These are phyloP conservation scores for Cherax destructor DNA, from an alignment of 1,140 invertebrate species.

Conservation along the genomic window DNA sequence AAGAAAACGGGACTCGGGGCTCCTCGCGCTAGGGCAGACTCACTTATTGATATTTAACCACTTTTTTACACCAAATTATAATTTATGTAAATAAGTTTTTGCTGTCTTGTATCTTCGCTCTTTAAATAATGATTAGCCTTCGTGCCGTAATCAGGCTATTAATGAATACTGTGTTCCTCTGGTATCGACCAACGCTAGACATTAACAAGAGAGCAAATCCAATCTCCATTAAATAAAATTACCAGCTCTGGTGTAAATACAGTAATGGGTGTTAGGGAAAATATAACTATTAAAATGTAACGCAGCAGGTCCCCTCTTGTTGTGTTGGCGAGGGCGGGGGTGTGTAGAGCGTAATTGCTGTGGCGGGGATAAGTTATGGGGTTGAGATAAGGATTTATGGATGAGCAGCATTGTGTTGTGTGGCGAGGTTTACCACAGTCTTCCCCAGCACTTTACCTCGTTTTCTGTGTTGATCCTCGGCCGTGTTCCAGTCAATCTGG, in stretches of 20 bases:
- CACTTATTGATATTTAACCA: background rate
- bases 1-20: slow-evolving; percentile 28
- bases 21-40: background rate
- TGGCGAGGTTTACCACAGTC: background rate
- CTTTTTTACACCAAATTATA: background rate
- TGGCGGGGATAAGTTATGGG: slow-evolving; percentile 21
- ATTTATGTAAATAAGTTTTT: background rate
- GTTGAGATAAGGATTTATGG: slow-evolving; percentile 12
- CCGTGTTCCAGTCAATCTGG: no score
- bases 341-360: slow-evolving; percentile 14
- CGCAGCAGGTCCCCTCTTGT: background rate
- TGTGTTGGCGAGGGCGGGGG: background rate
- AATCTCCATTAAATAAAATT: no score
- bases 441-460: background rate
- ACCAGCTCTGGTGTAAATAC: no score
- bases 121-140: background rate
- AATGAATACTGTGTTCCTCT: no score
- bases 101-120: background rate
- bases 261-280: no score
- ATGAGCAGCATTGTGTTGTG: background rate
- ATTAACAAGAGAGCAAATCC: no score
- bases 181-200: no score
- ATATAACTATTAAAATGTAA: no score
- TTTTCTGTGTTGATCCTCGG: background rate
- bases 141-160: no score